Base-by-base conservation (phyloP, 2,888 invertebrate genomes). In the Bombylius major region DNA sequence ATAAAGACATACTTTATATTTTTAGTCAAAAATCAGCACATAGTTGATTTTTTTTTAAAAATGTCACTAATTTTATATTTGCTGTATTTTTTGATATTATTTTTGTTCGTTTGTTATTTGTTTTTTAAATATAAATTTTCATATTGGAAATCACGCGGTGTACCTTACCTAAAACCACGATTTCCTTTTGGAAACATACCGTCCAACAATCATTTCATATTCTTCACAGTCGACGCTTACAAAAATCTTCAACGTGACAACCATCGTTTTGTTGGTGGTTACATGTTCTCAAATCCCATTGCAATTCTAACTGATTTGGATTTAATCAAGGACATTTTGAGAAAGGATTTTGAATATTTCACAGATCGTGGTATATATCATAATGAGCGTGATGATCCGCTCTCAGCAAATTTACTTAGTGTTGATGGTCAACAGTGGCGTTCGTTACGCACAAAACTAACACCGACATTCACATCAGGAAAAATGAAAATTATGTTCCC, bases 401-500 rank as follows among this genome's bases (percentile, higher is more conserved):
- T 69, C 1, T 56, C 62, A 1, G 65, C 57, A 1, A 64, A 67
- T 57, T 57, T 70, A 39, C 62, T 67, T 54, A 56, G 60, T 45
- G 47, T 67, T 46, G 64, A 64, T 4, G 72, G 69, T 12, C 59
- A 65, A 8, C 66, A 70, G 47, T 79, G 79, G 79, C 72, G 68
- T 57, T 61, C 66, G 0, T 65, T 78, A 60, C 65, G 79, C 5
- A 62, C 68, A 3, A 75, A 77, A 39, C 58, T 79, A 8, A 71
- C 76, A 0, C 73, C 77, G 4, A 75, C 76, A 0, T 78, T 78
- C 57, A 76, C 76, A 0, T 71, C 75, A 0, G 77, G 75, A 7
- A 78, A 77, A 65, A 75, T 79, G 68, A 77, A 75, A 61, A 64
- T 61, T 50, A 76, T 77, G 76, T 75, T 72, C 57, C 65, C 68